Evolutionary conservation across 2,797 vertebrate species (phyloP).

Genomic region (Tauraco hartlaubi): DNA sequence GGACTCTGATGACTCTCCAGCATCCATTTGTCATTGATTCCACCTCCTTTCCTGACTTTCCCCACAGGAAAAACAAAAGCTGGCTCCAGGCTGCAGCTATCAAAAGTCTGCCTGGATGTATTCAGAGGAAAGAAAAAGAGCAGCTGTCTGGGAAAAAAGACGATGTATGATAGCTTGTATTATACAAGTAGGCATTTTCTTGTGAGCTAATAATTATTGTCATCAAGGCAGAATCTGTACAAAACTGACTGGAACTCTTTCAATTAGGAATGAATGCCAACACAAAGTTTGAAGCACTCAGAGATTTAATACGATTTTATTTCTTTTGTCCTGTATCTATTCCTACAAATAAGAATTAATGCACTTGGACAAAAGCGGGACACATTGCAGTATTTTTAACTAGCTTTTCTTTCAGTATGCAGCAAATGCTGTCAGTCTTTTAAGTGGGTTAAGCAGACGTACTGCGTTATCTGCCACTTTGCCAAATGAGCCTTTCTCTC

Average conservation of each 20-base stretch:
- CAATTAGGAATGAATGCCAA: constrained; percentile 38
- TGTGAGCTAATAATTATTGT: constrained; percentile 42
- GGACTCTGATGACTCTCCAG: constrained; percentile 2
- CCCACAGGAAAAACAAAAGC: constrained; percentile 20
- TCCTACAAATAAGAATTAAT: constrained; percentile 19
- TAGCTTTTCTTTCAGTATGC: not conserved
- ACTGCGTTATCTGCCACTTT: not conserved
- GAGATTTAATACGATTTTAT: not conserved
- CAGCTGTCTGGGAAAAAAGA: constrained; percentile 6
- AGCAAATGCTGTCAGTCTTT: not conserved
- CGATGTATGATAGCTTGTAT: not conserved
- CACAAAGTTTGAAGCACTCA: not conserved
- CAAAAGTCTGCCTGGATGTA: constrained; percentile 3
- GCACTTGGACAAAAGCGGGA: not conserved
- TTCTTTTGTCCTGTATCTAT: constrained; percentile 2
- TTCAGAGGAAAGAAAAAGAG: constrained; percentile 45
- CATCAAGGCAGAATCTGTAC: constrained; percentile 28
- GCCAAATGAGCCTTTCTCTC: not conserved
- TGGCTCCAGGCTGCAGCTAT: not conserved
- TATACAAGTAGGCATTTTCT: constrained; percentile 21
- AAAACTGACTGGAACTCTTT: constrained; percentile 44
- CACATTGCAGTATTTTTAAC: not conserved
- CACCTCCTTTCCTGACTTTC: constrained; percentile 32
- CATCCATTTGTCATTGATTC: constrained; percentile 26
- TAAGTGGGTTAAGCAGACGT: not conserved